phyloP scores from a whole-genome alignment of 2,113 vertebrate species.

The Cinclus mexicanus region DNA sequence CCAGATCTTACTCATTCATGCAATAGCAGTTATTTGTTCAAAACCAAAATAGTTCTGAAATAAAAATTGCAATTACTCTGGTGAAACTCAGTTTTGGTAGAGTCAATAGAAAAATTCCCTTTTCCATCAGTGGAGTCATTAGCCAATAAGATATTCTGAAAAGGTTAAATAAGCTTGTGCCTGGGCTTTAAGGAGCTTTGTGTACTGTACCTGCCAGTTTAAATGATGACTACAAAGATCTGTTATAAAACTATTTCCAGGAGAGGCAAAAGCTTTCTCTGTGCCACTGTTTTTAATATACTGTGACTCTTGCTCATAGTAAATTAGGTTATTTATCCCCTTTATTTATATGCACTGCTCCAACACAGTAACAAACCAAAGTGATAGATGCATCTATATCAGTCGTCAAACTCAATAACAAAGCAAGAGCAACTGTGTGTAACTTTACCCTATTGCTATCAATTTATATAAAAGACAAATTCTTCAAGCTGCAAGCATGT shows the following conservation, averaged over 20 bases:
- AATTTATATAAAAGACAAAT: conserved; percentile 51
- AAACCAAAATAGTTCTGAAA: not conserved
- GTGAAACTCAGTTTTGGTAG: not conserved
- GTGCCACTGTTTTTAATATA: conserved; percentile 42
- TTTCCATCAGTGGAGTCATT: not conserved
- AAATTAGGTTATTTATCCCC: conserved; percentile 60
- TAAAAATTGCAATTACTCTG: not conserved
- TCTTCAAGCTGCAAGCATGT: not conserved
- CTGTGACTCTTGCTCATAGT: not conserved
- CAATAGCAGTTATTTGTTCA: not conserved
- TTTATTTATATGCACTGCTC: conserved; percentile 38
- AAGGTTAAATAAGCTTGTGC: conserved; percentile 10
- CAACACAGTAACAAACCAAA: conserved; percentile 37
- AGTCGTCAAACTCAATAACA: conserved; percentile 25
- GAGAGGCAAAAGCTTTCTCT: not conserved
- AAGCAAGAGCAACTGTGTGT: conserved; percentile 3
- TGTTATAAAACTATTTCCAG: conserved; percentile 43
- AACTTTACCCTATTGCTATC: conserved; percentile 22
- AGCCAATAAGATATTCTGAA: not conserved
- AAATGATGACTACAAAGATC: conserved; percentile 42
- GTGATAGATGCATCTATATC: conserved; percentile 24
- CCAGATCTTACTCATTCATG: not conserved
- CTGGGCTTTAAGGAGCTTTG: not conserved
- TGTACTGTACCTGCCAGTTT: conserved; percentile 41
- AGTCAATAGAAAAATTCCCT: not conserved